Base-by-base conservation (phyloP, 2,888 invertebrate species). In the Aricia artaxerxes region DNA sequence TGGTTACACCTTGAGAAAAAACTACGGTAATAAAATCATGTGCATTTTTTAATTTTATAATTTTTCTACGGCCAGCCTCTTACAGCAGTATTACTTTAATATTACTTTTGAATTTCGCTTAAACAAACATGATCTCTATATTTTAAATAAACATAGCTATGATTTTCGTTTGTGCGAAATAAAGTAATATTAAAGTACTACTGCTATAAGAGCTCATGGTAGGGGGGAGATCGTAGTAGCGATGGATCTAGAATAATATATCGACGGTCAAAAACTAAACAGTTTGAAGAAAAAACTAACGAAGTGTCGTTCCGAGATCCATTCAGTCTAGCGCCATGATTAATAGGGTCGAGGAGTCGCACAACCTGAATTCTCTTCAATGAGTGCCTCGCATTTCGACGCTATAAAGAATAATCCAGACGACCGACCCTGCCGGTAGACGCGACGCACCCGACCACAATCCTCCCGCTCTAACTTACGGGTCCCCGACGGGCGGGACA, bases 381-480 rank as follows among this genome's bases (percentile, higher is more conserved):
- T 90, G 91, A 91, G 88, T 89, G 88, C 91, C 88, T 90, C 92
- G 90, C 91, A 91, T 93, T 94, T 93, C 91, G 88, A 90, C 89
- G 90, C 88, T 90, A 90, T 92, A 92, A 91, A 92, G 91, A 92
- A 94, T 93, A 93, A 92, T 92, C 91, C 91, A 89, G 89, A 88
- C 88, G 84, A 82, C 86, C 88, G 88, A 92, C 92, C 93, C 90
- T 87, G 81, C 81, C 85, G 81, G 86, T 80, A 84, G 89, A 84
- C 86, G 89, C 89, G 92, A 89, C 89, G 80, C 82, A 57, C 85
- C 80, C 82, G 87, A 84, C 84, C 83, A 87, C 82, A 80, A 81
- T 83, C 86, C 86, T 90, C 92, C 88, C 88, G 83, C 86, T 93
- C 90, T 82, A 83, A 81, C 92, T 85, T 86, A 83, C 83, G 86